A percentile compares a stretch with the other conserved stretches of the same genome.
Evolutionary conservation across 2,797 vertebrate genomes (phyloP).

Genomic region (Mycteria americana): DNA sequence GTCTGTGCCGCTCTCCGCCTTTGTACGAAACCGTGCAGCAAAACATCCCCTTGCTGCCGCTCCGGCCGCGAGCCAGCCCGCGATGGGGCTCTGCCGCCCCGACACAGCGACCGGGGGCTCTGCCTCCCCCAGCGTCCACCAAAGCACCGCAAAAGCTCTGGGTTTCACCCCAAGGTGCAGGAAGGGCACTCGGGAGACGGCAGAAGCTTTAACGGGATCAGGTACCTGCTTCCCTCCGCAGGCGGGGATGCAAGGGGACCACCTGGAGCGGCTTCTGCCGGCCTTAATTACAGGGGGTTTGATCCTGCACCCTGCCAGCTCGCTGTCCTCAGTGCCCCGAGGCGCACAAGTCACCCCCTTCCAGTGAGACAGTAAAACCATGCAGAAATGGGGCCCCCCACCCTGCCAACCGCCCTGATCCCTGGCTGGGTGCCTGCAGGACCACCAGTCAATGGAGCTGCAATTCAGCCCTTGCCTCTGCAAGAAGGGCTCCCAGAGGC

Average conservation of each 20-base stretch:
- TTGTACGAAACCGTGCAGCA: not conserved
- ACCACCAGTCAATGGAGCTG: not conserved
- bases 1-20: not conserved
- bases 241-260: not conserved
- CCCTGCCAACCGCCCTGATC: too few relatives aligned
- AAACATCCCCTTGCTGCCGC: not conserved
- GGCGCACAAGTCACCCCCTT: fast-evolving
- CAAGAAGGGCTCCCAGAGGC: not conserved
- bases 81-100: not conserved
- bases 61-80: not conserved
- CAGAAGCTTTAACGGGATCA: not conserved
- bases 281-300: not conserved
- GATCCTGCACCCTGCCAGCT: not conserved
- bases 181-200: not conserved
- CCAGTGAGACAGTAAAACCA: not conserved
- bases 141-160: not conserved
- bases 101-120: fast-evolving
- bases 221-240: not conserved
- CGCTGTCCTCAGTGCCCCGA: not conserved
- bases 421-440: not conserved
- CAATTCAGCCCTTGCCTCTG: not conserved
- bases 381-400: not conserved
- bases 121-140: not conserved
- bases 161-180: not conserved
- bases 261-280: not conserved